Evolutionary conservation across 2,888 invertebrate species (phyloP).

Genomic region (Clistopyga incitator): DNA sequence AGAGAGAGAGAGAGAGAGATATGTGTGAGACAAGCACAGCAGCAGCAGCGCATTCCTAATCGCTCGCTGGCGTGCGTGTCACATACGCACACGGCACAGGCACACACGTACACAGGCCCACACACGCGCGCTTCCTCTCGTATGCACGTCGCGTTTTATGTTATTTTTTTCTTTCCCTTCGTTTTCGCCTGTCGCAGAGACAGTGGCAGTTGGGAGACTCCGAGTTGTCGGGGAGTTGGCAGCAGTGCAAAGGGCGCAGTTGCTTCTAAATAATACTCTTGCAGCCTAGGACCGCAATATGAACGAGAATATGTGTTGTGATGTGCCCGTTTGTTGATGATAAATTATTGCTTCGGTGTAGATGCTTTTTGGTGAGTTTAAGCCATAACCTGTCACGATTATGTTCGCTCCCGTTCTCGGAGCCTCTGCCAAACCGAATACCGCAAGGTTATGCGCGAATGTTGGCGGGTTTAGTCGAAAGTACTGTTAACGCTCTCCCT

Average conservation of each 20-base stretch:
- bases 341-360: constrained; percentile 79
- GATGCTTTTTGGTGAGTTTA: constrained; percentile 82
- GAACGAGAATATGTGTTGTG: constrained; percentile 74
- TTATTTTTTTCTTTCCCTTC: constrained; percentile 39
- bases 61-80: constrained; percentile 9
- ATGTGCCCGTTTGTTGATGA: constrained; percentile 80
- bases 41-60: constrained; percentile 45
- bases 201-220: constrained; percentile 33
- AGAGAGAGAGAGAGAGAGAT: too few relatives aligned
- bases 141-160: constrained; percentile 54
- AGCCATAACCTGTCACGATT: constrained; percentile 20
- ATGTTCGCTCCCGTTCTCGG: constrained; percentile 21
- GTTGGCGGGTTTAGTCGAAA: constrained; percentile 53
- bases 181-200: constrained; percentile 31
- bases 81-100: not conserved
- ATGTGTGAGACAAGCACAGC: constrained; percentile 22
- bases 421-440: not conserved
- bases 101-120: not conserved
- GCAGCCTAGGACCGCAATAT: constrained; percentile 51
- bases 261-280: constrained; percentile 53
- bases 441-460: constrained; percentile 61
- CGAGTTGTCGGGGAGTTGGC: constrained; percentile 59
- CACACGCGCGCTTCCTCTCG: constrained; percentile 18
- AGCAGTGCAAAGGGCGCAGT: constrained; percentile 67
- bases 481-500: constrained; percentile 29